Evolutionary conservation across 2,113 vertebrate species (phyloP).

Genomic region (Ovis aries): DNA sequence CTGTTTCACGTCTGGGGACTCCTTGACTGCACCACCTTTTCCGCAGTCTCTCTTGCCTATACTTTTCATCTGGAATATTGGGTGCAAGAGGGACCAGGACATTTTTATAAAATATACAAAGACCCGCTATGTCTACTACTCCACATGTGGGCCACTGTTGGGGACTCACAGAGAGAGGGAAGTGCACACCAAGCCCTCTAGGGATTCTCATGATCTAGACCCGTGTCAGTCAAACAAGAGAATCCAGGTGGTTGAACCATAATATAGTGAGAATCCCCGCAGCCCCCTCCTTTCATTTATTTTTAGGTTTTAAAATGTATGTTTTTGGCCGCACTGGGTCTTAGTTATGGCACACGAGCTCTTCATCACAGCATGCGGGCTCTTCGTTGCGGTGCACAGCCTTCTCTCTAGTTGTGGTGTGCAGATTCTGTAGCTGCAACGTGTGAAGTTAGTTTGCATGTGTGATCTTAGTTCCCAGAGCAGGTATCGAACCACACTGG

Average conservation of each 20-base stretch:
- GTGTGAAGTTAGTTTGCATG: background rate
- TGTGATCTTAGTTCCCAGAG: background rate
- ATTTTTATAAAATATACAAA: background rate
- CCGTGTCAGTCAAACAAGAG: background rate
- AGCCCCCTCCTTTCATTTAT: background rate
- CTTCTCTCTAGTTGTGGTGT: background rate
- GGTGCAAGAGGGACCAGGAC: background rate
- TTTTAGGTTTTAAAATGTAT: background rate
- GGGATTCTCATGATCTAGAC: background rate
- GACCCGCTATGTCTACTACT: background rate
- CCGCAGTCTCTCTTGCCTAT: background rate
- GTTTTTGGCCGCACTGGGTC: background rate
- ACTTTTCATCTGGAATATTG: background rate
- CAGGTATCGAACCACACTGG: background rate
- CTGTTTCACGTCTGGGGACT: too few species aligned
- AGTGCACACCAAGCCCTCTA: background rate
- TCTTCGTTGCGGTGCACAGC: rapidly evolving
- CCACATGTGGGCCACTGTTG: too few species aligned
- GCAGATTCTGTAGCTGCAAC: background rate
- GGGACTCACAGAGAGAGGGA: background rate
- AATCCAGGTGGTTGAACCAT: background rate
- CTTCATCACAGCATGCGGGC: background rate
- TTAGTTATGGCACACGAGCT: background rate
- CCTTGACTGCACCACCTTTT: background rate
- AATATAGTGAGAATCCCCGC: background rate